Conservation (phyloP, 2,888 invertebrate species). For the Julus scandinavius region DNA sequence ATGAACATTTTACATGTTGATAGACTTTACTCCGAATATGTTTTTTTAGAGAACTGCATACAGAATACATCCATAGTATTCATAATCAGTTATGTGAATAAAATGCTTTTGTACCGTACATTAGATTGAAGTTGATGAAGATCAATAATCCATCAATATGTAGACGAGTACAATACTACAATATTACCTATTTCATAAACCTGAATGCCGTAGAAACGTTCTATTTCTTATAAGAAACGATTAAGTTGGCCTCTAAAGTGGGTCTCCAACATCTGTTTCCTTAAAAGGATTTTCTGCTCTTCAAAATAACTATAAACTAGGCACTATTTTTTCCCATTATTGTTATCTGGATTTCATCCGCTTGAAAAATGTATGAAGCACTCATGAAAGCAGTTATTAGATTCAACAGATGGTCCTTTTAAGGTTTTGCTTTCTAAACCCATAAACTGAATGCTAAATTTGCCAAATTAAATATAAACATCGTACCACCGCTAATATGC, state of each 20-base stretch:
- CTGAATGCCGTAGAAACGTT: background rate
- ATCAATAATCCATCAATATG: background rate
- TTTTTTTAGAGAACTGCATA: background rate
- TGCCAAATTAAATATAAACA: background rate
- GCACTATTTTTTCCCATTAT: slow-evolving; percentile 15
- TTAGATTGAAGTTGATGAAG: background rate
- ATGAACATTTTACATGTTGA: too few species aligned
- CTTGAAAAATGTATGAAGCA: background rate
- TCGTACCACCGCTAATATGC: background rate
- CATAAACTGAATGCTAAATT: background rate
- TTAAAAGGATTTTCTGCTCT: background rate
- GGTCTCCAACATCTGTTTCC: background rate
- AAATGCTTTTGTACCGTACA: background rate
- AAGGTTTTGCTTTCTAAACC: background rate
- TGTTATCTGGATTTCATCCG: background rate
- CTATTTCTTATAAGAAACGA: background rate
- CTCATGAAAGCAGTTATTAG: background rate
- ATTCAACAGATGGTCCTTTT: background rate
- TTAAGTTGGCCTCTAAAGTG: background rate
- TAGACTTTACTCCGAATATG: too few species aligned
- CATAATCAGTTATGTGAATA: background rate
- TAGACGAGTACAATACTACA: background rate
- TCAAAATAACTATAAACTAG: slow-evolving; percentile 29
- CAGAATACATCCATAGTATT: background rate
- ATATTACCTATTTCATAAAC: background rate